Conservation (phyloP, 2,797 vertebrate genomes). For the Taeniopygia guttata region DNA sequence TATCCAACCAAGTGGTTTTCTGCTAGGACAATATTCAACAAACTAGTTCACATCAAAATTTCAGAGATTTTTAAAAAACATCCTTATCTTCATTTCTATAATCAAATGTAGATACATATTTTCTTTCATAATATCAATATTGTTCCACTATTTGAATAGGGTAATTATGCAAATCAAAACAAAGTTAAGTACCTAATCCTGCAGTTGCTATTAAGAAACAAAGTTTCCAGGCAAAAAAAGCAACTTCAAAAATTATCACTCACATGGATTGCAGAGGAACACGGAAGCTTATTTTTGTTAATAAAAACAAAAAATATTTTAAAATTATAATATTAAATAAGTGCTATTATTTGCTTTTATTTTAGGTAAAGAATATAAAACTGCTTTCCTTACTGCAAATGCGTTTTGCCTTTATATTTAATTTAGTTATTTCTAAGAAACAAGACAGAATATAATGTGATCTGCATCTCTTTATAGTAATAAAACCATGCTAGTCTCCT, state of each 20-base stretch:
- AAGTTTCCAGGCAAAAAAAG: background rate
- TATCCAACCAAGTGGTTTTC: background rate
- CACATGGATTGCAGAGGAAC: background rate
- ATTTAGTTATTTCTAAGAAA: slow-evolving; percentile 14
- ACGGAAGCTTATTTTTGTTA: background rate
- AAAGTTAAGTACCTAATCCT: background rate
- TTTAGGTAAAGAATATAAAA: background rate
- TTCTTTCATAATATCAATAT: background rate
- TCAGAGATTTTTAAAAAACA: background rate
- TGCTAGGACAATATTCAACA: background rate
- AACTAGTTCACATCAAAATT: background rate
- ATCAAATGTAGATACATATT: background rate
- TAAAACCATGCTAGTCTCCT: slow-evolving; percentile 46
- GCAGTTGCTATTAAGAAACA: background rate
- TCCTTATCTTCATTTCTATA: background rate
- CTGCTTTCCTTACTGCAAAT: background rate
- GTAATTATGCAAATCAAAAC: background rate
- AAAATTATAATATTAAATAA: background rate
- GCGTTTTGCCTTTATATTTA: background rate
- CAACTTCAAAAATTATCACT: background rate
- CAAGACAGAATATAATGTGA: slow-evolving; percentile 24
- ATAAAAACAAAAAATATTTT: background rate
- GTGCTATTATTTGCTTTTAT: background rate
- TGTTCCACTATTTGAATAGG: background rate
- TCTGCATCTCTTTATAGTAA: slow-evolving; percentile 68